Percentiles rank a stretch among this genome's conserved stretches.
These are phyloP conservation scores for Dicaeum eximium DNA, from an alignment of 2,113 vertebrate species.

Conservation along the genomic window DNA sequence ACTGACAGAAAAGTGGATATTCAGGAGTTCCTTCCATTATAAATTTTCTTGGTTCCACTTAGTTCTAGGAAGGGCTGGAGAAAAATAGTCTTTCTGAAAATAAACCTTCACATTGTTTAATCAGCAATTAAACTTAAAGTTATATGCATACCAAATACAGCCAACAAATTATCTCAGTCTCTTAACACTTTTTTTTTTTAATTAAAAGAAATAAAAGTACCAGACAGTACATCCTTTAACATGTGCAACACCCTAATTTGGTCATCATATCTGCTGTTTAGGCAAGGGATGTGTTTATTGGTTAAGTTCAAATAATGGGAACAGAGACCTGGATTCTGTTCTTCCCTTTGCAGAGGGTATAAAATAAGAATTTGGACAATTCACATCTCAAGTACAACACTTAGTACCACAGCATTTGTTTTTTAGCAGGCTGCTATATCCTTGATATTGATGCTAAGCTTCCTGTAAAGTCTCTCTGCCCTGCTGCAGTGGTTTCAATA, in stretches of 20 bases:
- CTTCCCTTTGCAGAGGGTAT: not conserved
- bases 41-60: not conserved
- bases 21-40: not conserved
- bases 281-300: not conserved
- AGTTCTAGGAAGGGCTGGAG: not conserved
- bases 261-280: not conserved
- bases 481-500: not conserved
- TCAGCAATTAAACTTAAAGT: not conserved
- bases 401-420: not conserved
- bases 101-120: rapidly evolving
- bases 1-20: not conserved
- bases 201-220: not conserved
- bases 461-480: not conserved
- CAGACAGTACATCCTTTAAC: not conserved
- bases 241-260: not conserved
- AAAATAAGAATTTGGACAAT: not conserved
- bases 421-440: not conserved
- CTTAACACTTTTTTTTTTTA: not conserved
- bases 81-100: not conserved
- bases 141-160: not conserved
- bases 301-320: not conserved
- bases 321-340: not conserved
- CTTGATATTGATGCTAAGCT: not conserved
- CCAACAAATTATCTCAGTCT: not conserved
- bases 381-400: not conserved